Evolutionary conservation across 2,888 invertebrate genomes (phyloP), one percentile per base, ranked within the genome.

Genomic region (Caenorhabditis japonica): DNA sequence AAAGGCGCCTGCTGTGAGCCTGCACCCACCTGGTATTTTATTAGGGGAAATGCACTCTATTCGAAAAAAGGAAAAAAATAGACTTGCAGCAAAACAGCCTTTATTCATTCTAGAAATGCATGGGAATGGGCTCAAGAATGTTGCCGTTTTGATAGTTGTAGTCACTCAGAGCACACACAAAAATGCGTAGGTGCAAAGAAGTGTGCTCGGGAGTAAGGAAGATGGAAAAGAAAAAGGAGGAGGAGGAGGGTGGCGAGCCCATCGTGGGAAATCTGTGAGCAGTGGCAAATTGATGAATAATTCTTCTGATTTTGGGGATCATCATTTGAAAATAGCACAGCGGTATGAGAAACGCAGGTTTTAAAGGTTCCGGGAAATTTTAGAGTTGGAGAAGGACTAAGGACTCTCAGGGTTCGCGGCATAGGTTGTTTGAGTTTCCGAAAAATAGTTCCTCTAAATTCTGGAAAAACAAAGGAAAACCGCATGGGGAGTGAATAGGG

Each of bases 151-250:
- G 7, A 30, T 5, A 30, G 30, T n/a, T n/a, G n/a, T n/a, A n/a
- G n/a, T n/a, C n/a, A 30, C 7, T 10, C 30, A 10, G 30, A 30
- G 30, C 30, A 56, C 55, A 34, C 41, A n/a, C 46, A 1, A n/a
- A 38, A 47, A 30, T 38, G 17, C 8, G 53, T 38, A 13, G 15
- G 46, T 27, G 33, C 51, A 25, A 38, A 15, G 23, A 47, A 38
- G 38, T 49, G 61, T 53, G 55, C 52, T n/a, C n/a, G n/a, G n/a
- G n/a, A n/a, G n/a, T n/a, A n/a, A n/a, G n/a, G n/a, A n/a, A n/a
- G n/a, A n/a, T n/a, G n/a, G n/a, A n/a, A n/a, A n/a, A n/a, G 56
- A 64, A 58, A 62, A 62, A 62, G 62, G 58, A 53, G 38, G 38
- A 52, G 61, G 44, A 41, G 27, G 62, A 33, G 53, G 19, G 53